A percentile compares a stretch with the other conserved stretches of the same genome.
phyloP scores from a whole-genome alignment of 2,113 vertebrate genomes.

The Tauraco erythrolophus region DNA sequence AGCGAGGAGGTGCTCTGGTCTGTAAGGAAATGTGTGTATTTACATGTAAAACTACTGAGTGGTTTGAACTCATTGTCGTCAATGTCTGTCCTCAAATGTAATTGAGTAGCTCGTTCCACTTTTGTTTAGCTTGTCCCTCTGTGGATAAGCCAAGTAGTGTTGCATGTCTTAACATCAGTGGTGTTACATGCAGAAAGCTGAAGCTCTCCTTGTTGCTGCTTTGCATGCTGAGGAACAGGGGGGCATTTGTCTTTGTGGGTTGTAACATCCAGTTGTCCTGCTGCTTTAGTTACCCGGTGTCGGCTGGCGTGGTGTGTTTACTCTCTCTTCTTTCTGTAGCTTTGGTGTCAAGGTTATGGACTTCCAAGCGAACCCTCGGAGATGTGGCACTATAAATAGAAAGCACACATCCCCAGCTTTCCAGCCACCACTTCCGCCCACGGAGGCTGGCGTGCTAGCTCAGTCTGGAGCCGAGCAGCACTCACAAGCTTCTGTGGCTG shows the following conservation, averaged over 20 bases:
- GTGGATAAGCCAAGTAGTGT: background rate
- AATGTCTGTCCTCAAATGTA: background rate
- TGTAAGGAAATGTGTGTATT: background rate
- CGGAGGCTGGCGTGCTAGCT: slow-evolving; percentile 81
- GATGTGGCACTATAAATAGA: slow-evolving; percentile 94
- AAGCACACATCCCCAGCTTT: slow-evolving; percentile 95
- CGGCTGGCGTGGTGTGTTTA: slow-evolving; percentile 72
- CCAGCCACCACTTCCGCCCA: slow-evolving; percentile 96
- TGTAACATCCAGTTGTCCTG: background rate
- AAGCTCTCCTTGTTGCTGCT: slow-evolving; percentile 11
- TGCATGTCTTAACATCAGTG: slow-evolving; percentile 18
- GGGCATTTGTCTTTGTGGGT: background rate
- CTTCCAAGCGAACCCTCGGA: slow-evolving; percentile 84
- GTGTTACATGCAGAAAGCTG: background rate
- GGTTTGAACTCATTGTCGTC: slow-evolving; percentile 35
- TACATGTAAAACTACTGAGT: background rate
- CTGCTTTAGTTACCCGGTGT: slow-evolving; percentile 30
- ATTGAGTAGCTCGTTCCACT: background rate
- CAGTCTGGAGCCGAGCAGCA: slow-evolving; percentile 77
- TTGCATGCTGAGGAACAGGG: slow-evolving; percentile 58
- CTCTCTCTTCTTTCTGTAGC: slow-evolving; percentile 87
- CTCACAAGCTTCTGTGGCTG: slow-evolving; percentile 76
- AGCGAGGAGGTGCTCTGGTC: background rate
- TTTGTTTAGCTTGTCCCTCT: background rate
- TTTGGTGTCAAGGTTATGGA: slow-evolving; percentile 94